Evolutionary conservation across 2,888 invertebrate species (phyloP).

Genomic region (Nemoura dubitans): DNA sequence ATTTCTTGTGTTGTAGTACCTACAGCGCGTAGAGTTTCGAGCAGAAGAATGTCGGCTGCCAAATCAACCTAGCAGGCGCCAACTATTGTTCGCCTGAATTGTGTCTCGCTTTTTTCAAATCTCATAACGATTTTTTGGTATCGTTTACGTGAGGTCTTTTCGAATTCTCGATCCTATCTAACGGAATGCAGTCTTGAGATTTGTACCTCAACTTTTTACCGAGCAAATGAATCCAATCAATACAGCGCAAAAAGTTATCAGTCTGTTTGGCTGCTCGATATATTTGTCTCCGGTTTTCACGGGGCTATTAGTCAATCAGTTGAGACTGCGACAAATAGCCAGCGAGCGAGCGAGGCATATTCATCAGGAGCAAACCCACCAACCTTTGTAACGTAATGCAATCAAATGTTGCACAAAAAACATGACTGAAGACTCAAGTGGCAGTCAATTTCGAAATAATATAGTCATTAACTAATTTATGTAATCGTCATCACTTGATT

Average conservation of each 20-base stretch:
- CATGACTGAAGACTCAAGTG: neutral
- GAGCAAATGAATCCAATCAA: slow-evolving; percentile 34
- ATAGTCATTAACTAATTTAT: slow-evolving; percentile 18
- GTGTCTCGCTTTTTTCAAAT: slow-evolving; percentile 36
- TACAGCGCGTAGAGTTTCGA: neutral
- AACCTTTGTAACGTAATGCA: neutral
- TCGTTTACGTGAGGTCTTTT: slow-evolving; percentile 32
- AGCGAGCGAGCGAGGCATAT: neutral
- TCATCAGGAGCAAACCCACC: neutral
- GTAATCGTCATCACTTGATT: slow-evolving; percentile 12
- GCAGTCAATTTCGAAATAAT: slow-evolving; percentile 21
- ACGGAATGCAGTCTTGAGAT: slow-evolving; percentile 30
- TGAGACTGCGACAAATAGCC: neutral
- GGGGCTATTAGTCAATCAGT: slow-evolving; percentile 28
- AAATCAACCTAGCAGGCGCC: slow-evolving; percentile 15
- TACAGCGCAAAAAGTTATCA: slow-evolving; percentile 27
- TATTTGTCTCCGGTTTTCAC: neutral
- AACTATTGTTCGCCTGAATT: slow-evolving; percentile 25
- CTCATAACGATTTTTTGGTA: slow-evolving; percentile 38
- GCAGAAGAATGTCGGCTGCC: slow-evolving; percentile 35
- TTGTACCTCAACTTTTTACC: slow-evolving; percentile 26
- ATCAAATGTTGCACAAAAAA: neutral
- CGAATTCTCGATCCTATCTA: neutral
- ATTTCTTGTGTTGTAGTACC: neutral
- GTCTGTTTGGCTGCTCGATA: neutral